Evolutionary conservation across 1,140 invertebrate species (phyloP), one percentile per base, ranked within the genome.

Genomic region (Asbolus verrucosus): DNA sequence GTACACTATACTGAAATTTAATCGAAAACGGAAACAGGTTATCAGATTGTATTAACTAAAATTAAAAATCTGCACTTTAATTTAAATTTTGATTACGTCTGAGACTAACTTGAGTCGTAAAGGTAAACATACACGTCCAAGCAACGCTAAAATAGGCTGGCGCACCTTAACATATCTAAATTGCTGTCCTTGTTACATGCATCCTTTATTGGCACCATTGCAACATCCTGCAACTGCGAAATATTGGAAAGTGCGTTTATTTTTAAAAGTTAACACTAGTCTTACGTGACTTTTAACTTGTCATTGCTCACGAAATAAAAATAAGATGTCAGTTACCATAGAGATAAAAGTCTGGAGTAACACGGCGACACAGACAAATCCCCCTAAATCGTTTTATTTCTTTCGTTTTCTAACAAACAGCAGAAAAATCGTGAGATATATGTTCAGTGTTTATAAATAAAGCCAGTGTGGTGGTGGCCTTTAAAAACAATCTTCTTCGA

Each of bases 321-420:
- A 43, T 43, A 43, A 16, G 14, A 27, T 11, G 46, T 54, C 46
- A 54, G 46, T 54, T 54, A 54, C 27, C 46, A 54, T 13, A 54
- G 46, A 54, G 46, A 54, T 54, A 54, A 54, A 54, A 54, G 46
- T 54, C 46, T 27, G 19, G 11, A 54, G 46, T 54, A 54, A 30
- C 46, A 54, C 46, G 46, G 46, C 46, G 46, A 54, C 46, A 31
- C 46, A 24, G 46, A 54, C 46, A 54, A 54, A 54, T 54, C 46
- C 46, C 46, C 19, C 24, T 54, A 54, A 54, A 54, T 54, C 46
- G 46, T 54, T 54, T 54, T 54, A 54, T 54, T 54, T 54, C 46
- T 54, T 54, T 27, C 46, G 46, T 54, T 54, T 54, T 54, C 46
- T 27, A 54, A 54, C 46, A 54, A 54, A 54, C 27, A 54, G 27